These are phyloP conservation scores for Hoplodrina blanda DNA, from an alignment of 2,888 invertebrate genomes.

Conservation along the genomic window DNA sequence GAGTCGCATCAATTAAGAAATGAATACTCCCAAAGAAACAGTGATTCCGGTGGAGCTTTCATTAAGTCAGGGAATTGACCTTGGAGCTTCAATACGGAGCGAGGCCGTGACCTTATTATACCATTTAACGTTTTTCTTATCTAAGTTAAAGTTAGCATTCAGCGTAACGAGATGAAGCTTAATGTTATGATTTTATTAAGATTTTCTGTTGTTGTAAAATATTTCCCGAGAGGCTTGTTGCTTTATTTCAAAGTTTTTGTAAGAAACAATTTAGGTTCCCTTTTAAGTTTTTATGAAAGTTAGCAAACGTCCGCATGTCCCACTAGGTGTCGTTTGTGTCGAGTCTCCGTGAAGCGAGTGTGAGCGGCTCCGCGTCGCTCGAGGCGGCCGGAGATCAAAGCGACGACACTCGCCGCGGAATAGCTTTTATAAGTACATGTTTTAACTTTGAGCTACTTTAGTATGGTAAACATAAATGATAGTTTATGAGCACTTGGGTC, in stretches of 20 bases:
- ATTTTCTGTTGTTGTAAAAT: not conserved
- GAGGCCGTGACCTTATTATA: not conserved
- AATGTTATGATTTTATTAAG: not conserved
- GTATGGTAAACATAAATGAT: not conserved
- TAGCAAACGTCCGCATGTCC: not conserved
- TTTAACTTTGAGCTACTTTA: not conserved
- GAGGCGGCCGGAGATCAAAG: conserved; percentile 21
- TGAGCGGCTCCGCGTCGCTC: not conserved
- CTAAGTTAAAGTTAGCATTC: conserved; percentile 17
- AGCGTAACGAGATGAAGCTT: not conserved
- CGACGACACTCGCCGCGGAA: not conserved
- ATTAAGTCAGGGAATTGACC: not conserved
- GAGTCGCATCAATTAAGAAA: not conserved
- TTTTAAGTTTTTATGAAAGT: not conserved
- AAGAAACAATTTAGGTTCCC: not conserved
- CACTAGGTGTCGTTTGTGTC: not conserved
- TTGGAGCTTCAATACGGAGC: not conserved
- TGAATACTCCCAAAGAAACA: not conserved
- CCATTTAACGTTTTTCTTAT: not conserved
- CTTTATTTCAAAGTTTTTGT: not conserved
- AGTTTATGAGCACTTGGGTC: not conserved
- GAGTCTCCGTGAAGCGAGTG: not conserved
- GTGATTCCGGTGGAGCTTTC: not conserved
- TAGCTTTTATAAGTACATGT: conserved; percentile 2
- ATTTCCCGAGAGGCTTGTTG: not conserved